These are phyloP conservation scores for Heteractis magnifica DNA, from an alignment of 92 coral and sea anemone genomes.

Conservation along the genomic window DNA sequence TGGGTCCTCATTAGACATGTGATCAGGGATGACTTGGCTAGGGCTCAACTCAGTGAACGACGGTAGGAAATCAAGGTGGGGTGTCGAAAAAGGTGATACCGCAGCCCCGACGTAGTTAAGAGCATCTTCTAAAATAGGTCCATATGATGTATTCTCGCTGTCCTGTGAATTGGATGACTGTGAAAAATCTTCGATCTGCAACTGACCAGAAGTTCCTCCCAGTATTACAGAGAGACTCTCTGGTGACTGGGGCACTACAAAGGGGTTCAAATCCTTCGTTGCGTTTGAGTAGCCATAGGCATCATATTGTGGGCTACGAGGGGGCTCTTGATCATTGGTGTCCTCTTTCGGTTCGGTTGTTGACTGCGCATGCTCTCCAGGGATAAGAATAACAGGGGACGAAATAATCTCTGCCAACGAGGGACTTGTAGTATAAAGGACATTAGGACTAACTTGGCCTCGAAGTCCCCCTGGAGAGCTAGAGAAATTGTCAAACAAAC, in stretches of 20 bases:
- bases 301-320: conserved; percentile 20
- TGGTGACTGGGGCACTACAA: conserved; percentile 47
- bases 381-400: conserved; percentile 19
- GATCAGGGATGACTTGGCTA: conserved; percentile 8
- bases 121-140: conserved; percentile 49
- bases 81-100: conserved; percentile 58
- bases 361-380: background rate
- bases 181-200: conserved; percentile 41
- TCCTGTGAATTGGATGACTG: conserved; percentile 30
- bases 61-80: conserved; percentile 44
- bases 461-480: background rate
- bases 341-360: background rate
- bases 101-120: conserved; percentile 49
- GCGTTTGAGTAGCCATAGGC: conserved; percentile 4
- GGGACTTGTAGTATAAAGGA: conserved; percentile 12
- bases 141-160: conserved; percentile 25
- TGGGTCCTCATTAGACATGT: background rate
- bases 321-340: conserved; percentile 30
- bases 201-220: conserved; percentile 13
- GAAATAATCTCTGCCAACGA: conserved; percentile 4
- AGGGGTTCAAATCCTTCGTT: conserved; percentile 22
- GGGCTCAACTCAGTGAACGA: conserved; percentile 38
- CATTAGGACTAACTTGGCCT: background rate
- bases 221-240: conserved; percentile 25
- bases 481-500: background rate